phyloP scores from a whole-genome alignment of 2,113 vertebrate genomes.

The Mustelus asterias region DNA sequence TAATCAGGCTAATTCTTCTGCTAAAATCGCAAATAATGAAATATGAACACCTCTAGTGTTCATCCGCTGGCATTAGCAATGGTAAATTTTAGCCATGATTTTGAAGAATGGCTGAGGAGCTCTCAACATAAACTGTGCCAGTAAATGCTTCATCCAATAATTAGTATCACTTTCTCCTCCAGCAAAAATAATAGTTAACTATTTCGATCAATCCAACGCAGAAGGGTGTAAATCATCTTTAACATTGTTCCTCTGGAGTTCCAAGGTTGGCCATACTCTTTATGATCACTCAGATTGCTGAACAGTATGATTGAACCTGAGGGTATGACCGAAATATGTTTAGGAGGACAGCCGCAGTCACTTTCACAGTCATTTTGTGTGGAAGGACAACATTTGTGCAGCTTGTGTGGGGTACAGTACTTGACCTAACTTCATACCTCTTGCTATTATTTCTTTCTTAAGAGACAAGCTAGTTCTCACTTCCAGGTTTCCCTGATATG shows the following conservation, averaged over 20 bases:
- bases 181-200: neutral
- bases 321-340: neutral
- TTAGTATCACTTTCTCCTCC: neutral
- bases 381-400: neutral
- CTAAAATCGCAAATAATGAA: neutral
- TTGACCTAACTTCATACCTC: neutral
- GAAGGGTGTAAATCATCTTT: neutral
- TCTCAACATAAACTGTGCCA: neutral
- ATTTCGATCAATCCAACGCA: neutral
- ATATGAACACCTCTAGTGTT: neutral
- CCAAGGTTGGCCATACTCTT: neutral
- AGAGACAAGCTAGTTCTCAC: neutral
- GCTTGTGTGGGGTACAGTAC: neutral
- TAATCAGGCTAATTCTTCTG: slow-evolving; percentile 1
- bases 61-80: neutral
- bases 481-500: neutral
- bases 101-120: neutral
- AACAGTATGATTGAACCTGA: neutral
- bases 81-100: neutral
- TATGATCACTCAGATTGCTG: neutral
- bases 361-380: neutral
- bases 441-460: neutral
- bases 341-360: neutral
- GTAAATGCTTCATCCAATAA: neutral
- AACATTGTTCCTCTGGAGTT: neutral